These are phyloP conservation scores for Galemys pyrenaicus DNA, from an alignment of 2,113 vertebrate species.

Conservation along the genomic window DNA sequence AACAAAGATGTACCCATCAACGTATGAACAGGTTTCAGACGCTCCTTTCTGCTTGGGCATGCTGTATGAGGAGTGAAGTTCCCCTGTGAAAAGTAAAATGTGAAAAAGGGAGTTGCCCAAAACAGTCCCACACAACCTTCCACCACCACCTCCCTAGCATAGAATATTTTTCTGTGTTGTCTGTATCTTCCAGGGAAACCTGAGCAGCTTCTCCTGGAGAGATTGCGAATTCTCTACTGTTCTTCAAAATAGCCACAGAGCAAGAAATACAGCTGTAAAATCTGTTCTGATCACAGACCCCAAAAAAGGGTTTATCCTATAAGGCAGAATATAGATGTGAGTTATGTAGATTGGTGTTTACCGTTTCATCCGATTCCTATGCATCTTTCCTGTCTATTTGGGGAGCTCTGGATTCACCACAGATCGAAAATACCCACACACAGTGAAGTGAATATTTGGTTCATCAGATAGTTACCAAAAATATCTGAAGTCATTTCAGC, in stretches of 20 bases:
- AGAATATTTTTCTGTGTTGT: not conserved
- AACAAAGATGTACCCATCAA: constrained; percentile 16
- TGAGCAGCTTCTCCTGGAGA: constrained; percentile 15
- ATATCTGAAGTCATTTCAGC: constrained; percentile 3
- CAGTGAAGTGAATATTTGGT: constrained; percentile 23
- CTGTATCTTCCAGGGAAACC: constrained; percentile 27
- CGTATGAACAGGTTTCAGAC: constrained; percentile 38
- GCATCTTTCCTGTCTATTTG: not conserved
- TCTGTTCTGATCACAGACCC: not conserved
- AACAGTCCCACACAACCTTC: not conserved
- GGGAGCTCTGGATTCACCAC: not conserved
- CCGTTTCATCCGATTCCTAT: not conserved
- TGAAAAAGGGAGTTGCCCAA: not conserved
- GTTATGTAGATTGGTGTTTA: not conserved
- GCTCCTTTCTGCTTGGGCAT: not conserved
- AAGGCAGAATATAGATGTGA: not conserved
- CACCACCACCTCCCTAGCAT: not conserved
- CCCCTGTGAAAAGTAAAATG: not conserved
- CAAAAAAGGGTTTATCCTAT: not conserved
- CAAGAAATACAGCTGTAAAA: constrained; percentile 41
- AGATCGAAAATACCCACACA: constrained; percentile 36
- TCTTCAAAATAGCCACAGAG: not conserved
- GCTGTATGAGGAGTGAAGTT: not conserved
- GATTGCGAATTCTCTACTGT: not conserved
- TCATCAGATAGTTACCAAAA: not conserved